These are phyloP conservation scores for Schizopygopsis malacanthus DNA, from an alignment of 2,797 vertebrate species.

Conservation along the genomic window DNA sequence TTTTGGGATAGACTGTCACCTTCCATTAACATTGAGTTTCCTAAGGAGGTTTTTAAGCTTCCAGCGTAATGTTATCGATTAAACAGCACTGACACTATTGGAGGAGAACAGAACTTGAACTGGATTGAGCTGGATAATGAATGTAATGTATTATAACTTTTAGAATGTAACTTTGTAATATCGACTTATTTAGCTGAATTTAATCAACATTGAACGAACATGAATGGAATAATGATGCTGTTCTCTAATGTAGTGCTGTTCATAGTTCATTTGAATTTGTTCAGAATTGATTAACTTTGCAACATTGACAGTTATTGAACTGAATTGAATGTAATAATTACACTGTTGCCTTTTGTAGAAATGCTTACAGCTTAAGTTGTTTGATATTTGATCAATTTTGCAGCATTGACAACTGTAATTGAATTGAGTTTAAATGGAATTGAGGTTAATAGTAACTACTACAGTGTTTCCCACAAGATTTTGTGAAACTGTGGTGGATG, in stretches of 20 bases:
- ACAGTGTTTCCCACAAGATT: no score
- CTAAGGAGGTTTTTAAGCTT: neutral
- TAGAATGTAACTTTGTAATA: neutral
- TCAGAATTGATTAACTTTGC: neutral
- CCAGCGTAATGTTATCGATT: neutral
- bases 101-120: neutral
- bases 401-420: neutral
- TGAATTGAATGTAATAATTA: neutral
- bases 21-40: constrained; percentile 7
- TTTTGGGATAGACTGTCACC: constrained; percentile 11
- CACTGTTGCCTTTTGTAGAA: neutral
- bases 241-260: neutral
- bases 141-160: neutral
- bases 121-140: neutral
- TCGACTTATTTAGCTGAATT: neutral
- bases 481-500: no score
- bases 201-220: neutral
- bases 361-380: neutral
- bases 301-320: neutral
- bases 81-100: neutral
- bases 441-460: neutral
- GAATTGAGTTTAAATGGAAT: neutral
- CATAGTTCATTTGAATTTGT: neutral
- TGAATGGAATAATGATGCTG: neutral
- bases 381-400: neutral